Base-by-base conservation (phyloP, 2,888 invertebrate genomes). In the Diarsia rubi region DNA sequence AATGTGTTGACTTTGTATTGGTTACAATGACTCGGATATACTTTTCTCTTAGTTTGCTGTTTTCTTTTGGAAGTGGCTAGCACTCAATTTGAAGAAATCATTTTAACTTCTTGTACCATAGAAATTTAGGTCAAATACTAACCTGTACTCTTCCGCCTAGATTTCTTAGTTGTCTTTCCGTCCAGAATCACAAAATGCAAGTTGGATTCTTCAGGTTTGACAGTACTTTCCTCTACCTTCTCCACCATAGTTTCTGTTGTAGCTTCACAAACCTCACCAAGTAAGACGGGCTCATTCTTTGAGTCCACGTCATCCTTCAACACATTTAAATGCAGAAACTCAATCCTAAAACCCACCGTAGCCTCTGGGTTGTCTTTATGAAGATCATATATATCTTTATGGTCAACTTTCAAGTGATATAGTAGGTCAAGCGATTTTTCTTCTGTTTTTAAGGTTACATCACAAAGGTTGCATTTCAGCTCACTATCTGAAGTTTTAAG, bases 271-370 rank as follows among this genome's bases (percentile, higher is more conserved):
- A 93, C 91, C 65, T 95, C 94, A 6, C 91, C 93, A 3, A 95
- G 81, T 42, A 93, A 90, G 3, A 95, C 89, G 0, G 95, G 91
- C 62, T 94, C 89, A 0, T 81, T 76, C 78, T 93, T 93, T 0
- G 84, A 77, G 14, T 92, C 92, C 4, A 78, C 89, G 4, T 92
- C 92, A 45, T 93, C 93, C 81, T 94, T 94, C 79, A 94, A 79
- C 72, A 92, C 90, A 83, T 94, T 94, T 27, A 95, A 86, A 75
- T 95, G 92, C 9, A 96, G 88, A 78, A 96, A 96, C 81, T 96
- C 96, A 47, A 96, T 95, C 63, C 93, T 94, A 78, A 95, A 96
- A 4, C 96, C 95, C 0, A 95, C 93, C 0, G 92, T 91, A 11
- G 93, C 91, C 37, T 95, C 94, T 0, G 93, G 91, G 75, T 93